Conservation (phyloP, 2,113 vertebrate species). For the Gnathonemus echidnorhynchus region DNA sequence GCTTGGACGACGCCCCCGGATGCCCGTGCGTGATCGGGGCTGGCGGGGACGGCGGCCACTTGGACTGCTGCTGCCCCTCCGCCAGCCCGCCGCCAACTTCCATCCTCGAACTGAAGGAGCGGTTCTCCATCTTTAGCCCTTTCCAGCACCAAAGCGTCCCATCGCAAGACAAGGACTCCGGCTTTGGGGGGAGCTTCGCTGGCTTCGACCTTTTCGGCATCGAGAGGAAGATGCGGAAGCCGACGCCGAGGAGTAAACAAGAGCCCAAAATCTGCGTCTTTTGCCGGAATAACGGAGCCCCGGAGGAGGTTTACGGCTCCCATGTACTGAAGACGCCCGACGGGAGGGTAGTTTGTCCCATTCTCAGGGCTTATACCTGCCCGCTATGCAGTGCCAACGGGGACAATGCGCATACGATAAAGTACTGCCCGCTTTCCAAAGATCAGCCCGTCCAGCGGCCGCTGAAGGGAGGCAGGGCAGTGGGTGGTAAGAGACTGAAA, state of each 20-base stretch:
- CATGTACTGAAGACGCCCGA: slow-evolving; percentile 74
- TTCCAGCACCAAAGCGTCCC: slow-evolving; percentile 55
- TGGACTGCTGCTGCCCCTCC: slow-evolving; percentile 61
- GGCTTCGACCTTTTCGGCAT: slow-evolving; percentile 63
- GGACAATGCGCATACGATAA: slow-evolving; percentile 74
- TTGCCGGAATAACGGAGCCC: slow-evolving; percentile 72
- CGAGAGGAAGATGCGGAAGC: slow-evolving; percentile 63
- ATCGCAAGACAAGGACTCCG: slow-evolving; percentile 52
- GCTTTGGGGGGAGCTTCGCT: slow-evolving; percentile 55
- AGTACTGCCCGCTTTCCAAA: slow-evolving; percentile 74
- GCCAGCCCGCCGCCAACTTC: slow-evolving; percentile 59
- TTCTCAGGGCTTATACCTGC: slow-evolving; percentile 71
- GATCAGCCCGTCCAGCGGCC: slow-evolving; percentile 65
- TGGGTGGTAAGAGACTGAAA: slow-evolving; percentile 71
- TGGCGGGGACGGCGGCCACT: slow-evolving; percentile 50
- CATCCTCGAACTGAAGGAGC: slow-evolving; percentile 64
- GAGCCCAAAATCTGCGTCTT: slow-evolving; percentile 76
- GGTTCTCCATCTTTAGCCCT: slow-evolving; percentile 64
- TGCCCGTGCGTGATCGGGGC: slow-evolving; percentile 56
- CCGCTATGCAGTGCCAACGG: slow-evolving; percentile 74
- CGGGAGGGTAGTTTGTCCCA: slow-evolving; percentile 69
- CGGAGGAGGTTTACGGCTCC: slow-evolving; percentile 71
- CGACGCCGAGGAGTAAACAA: slow-evolving; percentile 57
- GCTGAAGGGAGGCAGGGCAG: slow-evolving; percentile 67
- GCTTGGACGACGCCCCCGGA: slow-evolving; percentile 59